These are phyloP conservation scores for Athene noctua DNA, from an alignment of 2,113 vertebrate species.

Conservation along the genomic window DNA sequence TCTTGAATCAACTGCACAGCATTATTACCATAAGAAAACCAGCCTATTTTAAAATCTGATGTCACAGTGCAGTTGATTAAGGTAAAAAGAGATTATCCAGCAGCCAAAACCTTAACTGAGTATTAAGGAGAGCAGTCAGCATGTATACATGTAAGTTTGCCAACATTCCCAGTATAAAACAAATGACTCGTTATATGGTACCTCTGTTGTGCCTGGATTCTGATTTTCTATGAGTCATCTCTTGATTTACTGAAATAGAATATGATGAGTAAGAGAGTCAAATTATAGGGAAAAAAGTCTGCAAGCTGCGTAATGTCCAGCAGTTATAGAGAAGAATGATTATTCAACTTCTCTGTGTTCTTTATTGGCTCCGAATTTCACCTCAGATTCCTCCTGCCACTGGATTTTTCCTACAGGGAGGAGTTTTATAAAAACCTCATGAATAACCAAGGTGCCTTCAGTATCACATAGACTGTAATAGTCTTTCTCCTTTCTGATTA, in stretches of 20 bases:
- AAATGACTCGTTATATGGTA: constrained; percentile 13
- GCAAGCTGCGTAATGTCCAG: background rate
- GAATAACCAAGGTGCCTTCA: background rate
- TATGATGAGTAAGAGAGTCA: constrained; percentile 51
- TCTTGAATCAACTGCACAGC: background rate
- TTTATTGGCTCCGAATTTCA: background rate
- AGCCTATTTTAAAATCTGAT: background rate
- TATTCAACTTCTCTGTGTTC: background rate
- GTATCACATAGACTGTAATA: background rate
- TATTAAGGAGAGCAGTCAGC: constrained; percentile 18
- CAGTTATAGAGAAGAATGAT: background rate
- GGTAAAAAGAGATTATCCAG: background rate
- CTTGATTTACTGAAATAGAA: constrained; percentile 45
- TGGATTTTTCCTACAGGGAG: background rate
- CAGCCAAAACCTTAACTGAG: background rate
- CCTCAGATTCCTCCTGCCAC: background rate
- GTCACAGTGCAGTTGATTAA: background rate
- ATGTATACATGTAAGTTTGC: background rate
- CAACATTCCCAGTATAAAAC: constrained; percentile 3
- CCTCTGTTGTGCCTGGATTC: constrained; percentile 44
- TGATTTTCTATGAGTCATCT: constrained; percentile 32
- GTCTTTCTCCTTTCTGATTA: background rate
- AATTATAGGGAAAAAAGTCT: constrained; percentile 18
- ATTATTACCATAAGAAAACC: background rate
- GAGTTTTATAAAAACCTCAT: background rate